Base-by-base conservation (phyloP, 2,797 vertebrate genomes). In the Thripadectes ignobilis region DNA sequence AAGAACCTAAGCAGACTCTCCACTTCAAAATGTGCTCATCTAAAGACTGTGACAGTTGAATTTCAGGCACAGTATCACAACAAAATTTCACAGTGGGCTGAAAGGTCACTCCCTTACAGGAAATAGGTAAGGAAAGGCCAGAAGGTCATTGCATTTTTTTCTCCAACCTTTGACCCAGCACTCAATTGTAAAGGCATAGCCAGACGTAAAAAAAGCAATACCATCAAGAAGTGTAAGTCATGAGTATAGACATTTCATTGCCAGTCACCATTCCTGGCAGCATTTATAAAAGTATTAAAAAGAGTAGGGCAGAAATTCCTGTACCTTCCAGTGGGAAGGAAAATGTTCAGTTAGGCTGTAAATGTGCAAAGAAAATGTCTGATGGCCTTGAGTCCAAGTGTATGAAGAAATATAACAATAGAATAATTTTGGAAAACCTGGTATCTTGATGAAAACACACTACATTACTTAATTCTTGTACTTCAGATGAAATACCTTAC, bases 151-250 rank as follows among this genome's bases (percentile, higher is more conserved):
- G 52, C 71, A 88, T 96, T 95, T 97, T 97, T 66, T 46, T 30
- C 63, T 84, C 76, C 54, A 90, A 87, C 89, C 94, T 95, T 89
- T 97, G 96, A 97, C 91, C 68, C 32, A 84, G 68, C 41, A 72
- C n/a, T 95, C 66, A 92, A 63, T 63, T 75, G 85, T 69, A 57
- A 24, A 88, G 77, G 52, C 1, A 10, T 63, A 89, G 36, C 23
- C 79, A 68, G 43, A 73, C 49, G 18, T 69, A 20, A 66, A 91
- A 91, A 63, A 69, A 81, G 7, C 24, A 88, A 43, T 8, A 43
- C 30, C 16, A 45, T 29, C 49, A 73, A 83, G 30, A 94, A 76
- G 20, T 14, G 14, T 49, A 69, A 78, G 34, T 36, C 79, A 67
- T 0, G 0, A 88, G 67, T 30, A 30, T 3, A 32, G 61, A 81